Evolutionary conservation across 2,888 invertebrate genomes (phyloP).

Genomic region (Drosophila falleni): DNA sequence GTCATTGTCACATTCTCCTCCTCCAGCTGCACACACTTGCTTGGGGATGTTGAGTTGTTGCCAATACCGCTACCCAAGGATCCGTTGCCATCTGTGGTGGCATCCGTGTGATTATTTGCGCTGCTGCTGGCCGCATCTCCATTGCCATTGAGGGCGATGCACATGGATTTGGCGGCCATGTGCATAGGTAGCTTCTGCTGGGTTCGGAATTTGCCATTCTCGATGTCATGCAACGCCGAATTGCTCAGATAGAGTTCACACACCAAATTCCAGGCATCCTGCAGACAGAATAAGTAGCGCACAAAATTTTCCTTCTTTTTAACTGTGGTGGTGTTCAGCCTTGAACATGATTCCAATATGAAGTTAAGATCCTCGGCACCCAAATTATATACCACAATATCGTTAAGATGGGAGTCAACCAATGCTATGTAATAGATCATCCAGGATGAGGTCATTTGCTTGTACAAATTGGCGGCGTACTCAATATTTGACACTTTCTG

Average conservation of each 20-base stretch:
- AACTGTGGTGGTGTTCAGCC: constrained; percentile 86
- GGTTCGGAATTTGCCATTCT: constrained; percentile 78
- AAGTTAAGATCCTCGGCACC: constrained; percentile 88
- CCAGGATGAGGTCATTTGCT: constrained; percentile 96
- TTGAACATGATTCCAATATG: constrained; percentile 88
- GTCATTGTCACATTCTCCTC: constrained; percentile 85
- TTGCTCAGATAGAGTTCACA: constrained; percentile 87
- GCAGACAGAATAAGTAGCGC: constrained; percentile 88
- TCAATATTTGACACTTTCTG: constrained; percentile 96
- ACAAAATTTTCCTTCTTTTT: constrained; percentile 87
- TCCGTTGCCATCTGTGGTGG: constrained; percentile 7
- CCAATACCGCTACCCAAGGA: neutral
- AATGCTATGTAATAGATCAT: constrained; percentile 94
- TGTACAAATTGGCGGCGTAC: constrained; percentile 95
- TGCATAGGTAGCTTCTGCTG: constrained; percentile 56
- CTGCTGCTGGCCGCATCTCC: constrained; percentile 47
- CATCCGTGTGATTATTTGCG: constrained; percentile 5
- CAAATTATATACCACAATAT: constrained; percentile 88
- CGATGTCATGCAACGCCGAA: constrained; percentile 84
- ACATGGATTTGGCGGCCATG: constrained; percentile 68
- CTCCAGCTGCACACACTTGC: constrained; percentile 74
- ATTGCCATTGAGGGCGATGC: constrained; percentile 72
- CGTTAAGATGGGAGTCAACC: constrained; percentile 93
- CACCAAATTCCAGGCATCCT: constrained; percentile 88
- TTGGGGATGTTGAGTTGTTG: constrained; percentile 67